phyloP scores from a whole-genome alignment of 2,113 vertebrate species.

The Limnothrissa miodon region DNA sequence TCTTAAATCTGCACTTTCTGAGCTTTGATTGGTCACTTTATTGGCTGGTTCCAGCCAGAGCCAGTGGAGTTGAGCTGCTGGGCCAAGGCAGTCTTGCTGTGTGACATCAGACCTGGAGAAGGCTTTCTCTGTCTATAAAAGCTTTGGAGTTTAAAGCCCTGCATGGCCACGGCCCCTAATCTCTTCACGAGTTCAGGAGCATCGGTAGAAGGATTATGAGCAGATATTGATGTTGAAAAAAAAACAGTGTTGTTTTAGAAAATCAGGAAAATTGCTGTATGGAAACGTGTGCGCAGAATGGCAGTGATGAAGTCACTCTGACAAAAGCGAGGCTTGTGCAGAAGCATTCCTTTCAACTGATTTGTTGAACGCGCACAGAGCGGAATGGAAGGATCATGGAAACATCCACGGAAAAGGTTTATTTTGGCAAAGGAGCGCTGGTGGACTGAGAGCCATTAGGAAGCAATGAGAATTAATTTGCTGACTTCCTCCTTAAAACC shows the following conservation, averaged over 20 bases:
- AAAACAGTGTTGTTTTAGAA: background rate
- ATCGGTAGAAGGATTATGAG: background rate
- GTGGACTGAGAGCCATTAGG: slow-evolving; percentile 54
- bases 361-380: slow-evolving; percentile 8
- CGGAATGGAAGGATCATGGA: slow-evolving; percentile 30
- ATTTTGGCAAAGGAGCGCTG: slow-evolving; percentile 30
- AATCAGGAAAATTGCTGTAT: slow-evolving; percentile 14
- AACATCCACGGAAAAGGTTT: slow-evolving; percentile 43
- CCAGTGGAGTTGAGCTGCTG: background rate
- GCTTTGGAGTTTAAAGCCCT: background rate
- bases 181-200: background rate
- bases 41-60: background rate
- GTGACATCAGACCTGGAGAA: slow-evolving; percentile 14
- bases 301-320: slow-evolving; percentile 24
- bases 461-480: slow-evolving; percentile 71
- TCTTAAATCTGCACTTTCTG: background rate
- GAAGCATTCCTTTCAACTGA: slow-evolving; percentile 23
- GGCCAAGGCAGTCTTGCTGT: background rate
- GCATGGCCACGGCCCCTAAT: background rate
- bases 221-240: background rate
- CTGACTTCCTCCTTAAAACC: slow-evolving; percentile 62
- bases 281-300: background rate
- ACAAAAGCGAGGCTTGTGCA: background rate
- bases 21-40: background rate
- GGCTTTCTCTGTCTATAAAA: background rate